Percentiles rank a stretch among this genome's conserved stretches.
Conservation (phyloP, 1,140 invertebrate genomes). For the Nephila pilipes region DNA sequence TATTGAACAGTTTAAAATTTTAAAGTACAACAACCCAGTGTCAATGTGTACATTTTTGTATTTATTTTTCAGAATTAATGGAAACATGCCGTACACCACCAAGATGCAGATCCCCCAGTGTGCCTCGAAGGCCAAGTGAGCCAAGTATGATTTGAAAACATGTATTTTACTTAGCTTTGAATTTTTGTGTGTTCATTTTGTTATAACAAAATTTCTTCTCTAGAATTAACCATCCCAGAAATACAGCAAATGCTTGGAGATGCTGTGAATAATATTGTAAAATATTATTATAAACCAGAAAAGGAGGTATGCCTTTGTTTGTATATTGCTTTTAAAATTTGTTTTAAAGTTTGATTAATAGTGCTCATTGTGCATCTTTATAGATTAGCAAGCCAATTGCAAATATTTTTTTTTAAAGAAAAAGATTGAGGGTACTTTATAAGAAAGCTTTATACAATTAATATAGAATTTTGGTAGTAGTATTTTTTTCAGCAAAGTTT, state of each 20-base stretch:
- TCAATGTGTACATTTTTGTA: background rate
- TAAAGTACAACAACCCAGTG: too few species aligned
- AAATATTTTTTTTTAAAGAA: too few species aligned
- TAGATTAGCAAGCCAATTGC: too few species aligned
- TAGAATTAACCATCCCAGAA: conserved; percentile 80
- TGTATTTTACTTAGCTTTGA: background rate
- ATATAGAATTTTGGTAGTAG: too few species aligned
- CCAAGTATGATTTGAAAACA: conserved; percentile 78
- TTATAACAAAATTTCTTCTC: conserved; percentile 55
- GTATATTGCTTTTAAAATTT: too few species aligned
- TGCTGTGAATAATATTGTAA: conserved; percentile 97
- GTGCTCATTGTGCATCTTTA: too few species aligned
- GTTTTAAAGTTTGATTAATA: too few species aligned
- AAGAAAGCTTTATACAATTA: too few species aligned
- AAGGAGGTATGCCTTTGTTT: conserved; percentile 81
- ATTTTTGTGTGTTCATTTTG: conserved; percentile 38
- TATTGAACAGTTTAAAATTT: too few species aligned
- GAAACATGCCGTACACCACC: conserved; percentile 85
- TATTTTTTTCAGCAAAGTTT: too few species aligned
- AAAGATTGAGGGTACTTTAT: too few species aligned
- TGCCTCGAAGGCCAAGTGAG: conserved; percentile 83
- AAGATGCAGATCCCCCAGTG: conserved; percentile 85
- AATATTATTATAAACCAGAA: conserved; percentile 95
- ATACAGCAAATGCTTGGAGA: conserved; percentile 86
- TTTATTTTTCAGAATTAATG: conserved; percentile 82